A percentile compares a stretch with the other conserved stretches of the same genome.
These are phyloP conservation scores for Scortum barcoo DNA, from an alignment of 2,113 vertebrate species.

Conservation along the genomic window DNA sequence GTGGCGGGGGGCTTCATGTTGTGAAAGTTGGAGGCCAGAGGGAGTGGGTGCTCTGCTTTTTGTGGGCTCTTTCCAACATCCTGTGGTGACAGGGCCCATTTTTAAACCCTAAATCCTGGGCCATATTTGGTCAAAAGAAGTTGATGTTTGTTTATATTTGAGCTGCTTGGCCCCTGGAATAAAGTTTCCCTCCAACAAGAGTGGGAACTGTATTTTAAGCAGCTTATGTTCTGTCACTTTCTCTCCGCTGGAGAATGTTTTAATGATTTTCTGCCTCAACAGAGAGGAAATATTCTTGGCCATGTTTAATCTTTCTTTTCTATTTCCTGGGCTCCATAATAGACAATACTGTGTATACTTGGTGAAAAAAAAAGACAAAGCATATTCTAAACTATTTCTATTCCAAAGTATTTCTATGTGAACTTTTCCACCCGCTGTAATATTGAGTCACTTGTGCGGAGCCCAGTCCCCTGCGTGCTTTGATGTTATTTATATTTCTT, in stretches of 20 bases:
- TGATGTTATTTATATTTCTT: conserved; percentile 48
- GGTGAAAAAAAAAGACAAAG: conserved; percentile 21
- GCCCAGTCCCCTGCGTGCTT: conserved; percentile 18
- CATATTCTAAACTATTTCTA: conserved; percentile 5
- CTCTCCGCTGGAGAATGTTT: conserved; percentile 63
- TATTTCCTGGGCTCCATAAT: conserved; percentile 25
- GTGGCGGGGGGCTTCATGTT: conserved; percentile 43
- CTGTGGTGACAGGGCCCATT: conserved; percentile 78
- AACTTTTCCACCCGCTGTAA: conserved; percentile 16
- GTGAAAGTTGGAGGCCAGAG: conserved; percentile 39
- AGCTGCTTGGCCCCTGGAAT: conserved; percentile 66
- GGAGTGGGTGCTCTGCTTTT: conserved; percentile 70
- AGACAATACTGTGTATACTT: conserved; percentile 6
- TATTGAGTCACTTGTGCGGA: neutral
- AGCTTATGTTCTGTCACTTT: conserved; percentile 75
- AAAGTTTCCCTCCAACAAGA: conserved; percentile 61
- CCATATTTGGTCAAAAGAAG: conserved; percentile 80
- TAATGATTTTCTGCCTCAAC: conserved; percentile 70
- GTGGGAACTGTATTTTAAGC: conserved; percentile 73
- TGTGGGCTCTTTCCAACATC: conserved; percentile 74
- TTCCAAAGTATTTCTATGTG: conserved; percentile 5
- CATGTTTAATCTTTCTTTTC: conserved; percentile 22
- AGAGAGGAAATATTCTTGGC: conserved; percentile 65
- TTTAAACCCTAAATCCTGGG: conserved; percentile 70
- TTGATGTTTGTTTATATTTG: conserved; percentile 79